Conservation (phyloP, 2,888 invertebrate species). For the Euplagia quadripunctaria region DNA sequence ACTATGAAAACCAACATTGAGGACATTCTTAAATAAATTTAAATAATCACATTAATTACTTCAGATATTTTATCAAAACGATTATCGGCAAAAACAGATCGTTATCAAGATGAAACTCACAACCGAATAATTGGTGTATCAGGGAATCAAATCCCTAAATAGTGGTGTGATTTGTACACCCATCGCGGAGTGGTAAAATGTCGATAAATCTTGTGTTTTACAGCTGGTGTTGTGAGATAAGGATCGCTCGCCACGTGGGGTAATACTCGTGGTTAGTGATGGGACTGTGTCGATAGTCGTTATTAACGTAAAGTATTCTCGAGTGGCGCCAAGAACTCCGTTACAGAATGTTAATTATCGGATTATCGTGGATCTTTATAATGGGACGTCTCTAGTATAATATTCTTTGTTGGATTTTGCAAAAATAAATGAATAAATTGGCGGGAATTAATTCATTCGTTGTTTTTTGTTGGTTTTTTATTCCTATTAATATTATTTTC, state of each 20-base stretch:
- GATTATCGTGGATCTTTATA: constrained; percentile 36
- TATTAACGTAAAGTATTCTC: constrained; percentile 44
- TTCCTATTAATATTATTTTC: not conserved
- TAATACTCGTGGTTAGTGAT: constrained; percentile 67
- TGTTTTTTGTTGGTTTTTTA: not conserved
- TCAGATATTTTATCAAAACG: constrained; percentile 44
- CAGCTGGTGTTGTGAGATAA: constrained; percentile 83
- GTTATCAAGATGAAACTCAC: constrained; percentile 40
- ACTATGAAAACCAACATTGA: constrained; percentile 4
- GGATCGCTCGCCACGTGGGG: constrained; percentile 85
- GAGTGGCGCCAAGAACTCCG: constrained; percentile 48
- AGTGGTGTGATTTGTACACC: constrained; percentile 83
- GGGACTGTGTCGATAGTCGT: constrained; percentile 53
- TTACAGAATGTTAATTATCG: constrained; percentile 40
- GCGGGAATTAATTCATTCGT: not conserved
- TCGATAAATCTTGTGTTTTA: constrained; percentile 87
- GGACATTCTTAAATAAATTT: constrained; percentile 8
- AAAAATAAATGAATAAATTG: constrained; percentile 7
- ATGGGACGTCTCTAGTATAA: constrained; percentile 26
- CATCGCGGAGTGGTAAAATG: constrained; percentile 79
- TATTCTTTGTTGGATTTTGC: constrained; percentile 8
- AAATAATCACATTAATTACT: constrained; percentile 47
- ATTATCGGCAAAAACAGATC: constrained; percentile 47
- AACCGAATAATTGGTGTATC: constrained; percentile 63
- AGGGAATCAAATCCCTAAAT: constrained; percentile 66